Conservation (phyloP, 2,888 invertebrate species). For the Pristionchus entomophagus region DNA sequence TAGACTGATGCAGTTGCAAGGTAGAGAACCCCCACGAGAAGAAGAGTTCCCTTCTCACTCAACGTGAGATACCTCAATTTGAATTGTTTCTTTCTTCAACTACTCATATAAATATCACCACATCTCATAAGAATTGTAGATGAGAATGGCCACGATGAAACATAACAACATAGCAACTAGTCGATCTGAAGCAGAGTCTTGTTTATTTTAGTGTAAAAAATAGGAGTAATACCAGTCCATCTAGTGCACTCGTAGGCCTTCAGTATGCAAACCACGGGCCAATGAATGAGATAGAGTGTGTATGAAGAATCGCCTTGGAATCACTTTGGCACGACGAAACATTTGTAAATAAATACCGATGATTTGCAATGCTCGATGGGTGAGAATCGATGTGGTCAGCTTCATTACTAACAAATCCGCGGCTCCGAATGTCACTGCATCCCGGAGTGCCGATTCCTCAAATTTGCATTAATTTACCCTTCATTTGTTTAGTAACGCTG, state of each 20-base stretch:
- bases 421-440: background rate
- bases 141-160: background rate
- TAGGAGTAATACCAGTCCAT: background rate
- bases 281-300: conserved; percentile 39
- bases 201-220: background rate
- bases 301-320: conserved; percentile 19
- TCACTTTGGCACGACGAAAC: background rate
- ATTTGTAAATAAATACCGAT: background rate
- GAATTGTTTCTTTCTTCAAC: background rate
- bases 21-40: background rate
- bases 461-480: background rate
- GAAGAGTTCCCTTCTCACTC: background rate
- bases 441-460: background rate
- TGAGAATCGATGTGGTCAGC: background rate
- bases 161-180: background rate
- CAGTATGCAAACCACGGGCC: conserved; percentile 6
- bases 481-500: background rate
- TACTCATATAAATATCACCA: background rate
- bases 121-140: conserved; percentile 9
- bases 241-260: background rate
- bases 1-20: background rate
- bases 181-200: background rate
- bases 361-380: background rate
- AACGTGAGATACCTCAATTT: background rate
- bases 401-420: background rate